Base-by-base conservation (phyloP, 2,888 invertebrate genomes). In the Plebejus anna region DNA sequence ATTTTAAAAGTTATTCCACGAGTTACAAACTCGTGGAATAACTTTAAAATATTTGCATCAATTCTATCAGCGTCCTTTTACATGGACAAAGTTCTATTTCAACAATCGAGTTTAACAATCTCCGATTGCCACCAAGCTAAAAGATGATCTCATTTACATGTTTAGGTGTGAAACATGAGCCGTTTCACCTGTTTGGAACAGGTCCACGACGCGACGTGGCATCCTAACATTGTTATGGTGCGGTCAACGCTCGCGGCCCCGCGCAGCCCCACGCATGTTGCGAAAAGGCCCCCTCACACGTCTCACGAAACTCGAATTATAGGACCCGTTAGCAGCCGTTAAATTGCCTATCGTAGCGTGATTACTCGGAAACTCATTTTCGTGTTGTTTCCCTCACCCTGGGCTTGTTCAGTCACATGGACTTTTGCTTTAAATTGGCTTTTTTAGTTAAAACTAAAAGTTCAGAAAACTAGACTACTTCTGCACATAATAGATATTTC, bases 171-270 rank as follows among this genome's bases (percentile, higher is more conserved):
- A 28, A 66, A 66, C 66, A 32, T 36, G 66, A 66, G 66, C 32
- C 66, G 66, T 36, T 32, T 36, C 66, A 71, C 71, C 71, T 71
- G 71, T 71, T 71, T 22, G n/a, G n/a, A 66, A 42, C 71, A n/a
- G n/a, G 71, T 71, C n/a, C 5, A 6, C n/a, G 38, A 70, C 32
- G 16, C n/a, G 38, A 70, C 32, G 38, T 28, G 28, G 42, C 71
- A 71, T 71, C 71, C 42, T 22, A 73, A 77, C 75, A 38, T 82
- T 82, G 80, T 77, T 51, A 51, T 73, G 79, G 77, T 77, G 87
- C 91, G 91, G 91, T 92, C 92, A 91, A 88, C 82, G 91, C 81
- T 86, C 91, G 87, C 82, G 78, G 81, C 80, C 80, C 82, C 83
- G 81, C 80, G 80, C 78, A 78, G 76, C 77, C 78, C 89, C 89